Percentiles rank a stretch among this genome's conserved stretches.
phyloP scores from a whole-genome alignment of 1,140 invertebrate genomes.

The Nymphalis io region DNA sequence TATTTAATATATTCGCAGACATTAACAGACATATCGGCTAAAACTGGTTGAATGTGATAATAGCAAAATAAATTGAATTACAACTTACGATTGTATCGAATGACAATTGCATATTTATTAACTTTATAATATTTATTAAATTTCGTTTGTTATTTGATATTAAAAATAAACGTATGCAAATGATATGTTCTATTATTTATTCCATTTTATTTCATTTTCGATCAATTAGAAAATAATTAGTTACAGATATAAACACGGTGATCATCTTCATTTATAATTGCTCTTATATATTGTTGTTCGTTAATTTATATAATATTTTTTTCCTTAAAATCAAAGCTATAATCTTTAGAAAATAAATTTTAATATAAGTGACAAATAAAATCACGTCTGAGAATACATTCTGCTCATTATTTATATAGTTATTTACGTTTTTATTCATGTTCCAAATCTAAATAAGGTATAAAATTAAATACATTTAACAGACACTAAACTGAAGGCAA shows the following conservation, averaged over 20 bases:
- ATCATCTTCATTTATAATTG: too few relatives aligned
- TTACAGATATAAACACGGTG: background rate
- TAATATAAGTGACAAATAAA: too few relatives aligned
- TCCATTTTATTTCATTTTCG: background rate
- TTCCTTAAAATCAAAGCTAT: too few relatives aligned
- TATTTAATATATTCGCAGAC: constrained; percentile 19
- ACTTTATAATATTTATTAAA: constrained; percentile 27
- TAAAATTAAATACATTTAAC: too few relatives aligned
- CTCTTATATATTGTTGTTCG: too few relatives aligned
- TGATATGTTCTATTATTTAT: background rate
- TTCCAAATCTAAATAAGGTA: too few relatives aligned
- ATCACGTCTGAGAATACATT: too few relatives aligned
- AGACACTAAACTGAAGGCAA: too few relatives aligned
- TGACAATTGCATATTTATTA: constrained; percentile 6
- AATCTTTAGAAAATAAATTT: too few relatives aligned
- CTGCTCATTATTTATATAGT: too few relatives aligned
- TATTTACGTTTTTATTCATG: too few relatives aligned
- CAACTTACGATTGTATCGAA: constrained; percentile 17
- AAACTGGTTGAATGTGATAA: constrained; percentile 1
- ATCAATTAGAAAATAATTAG: background rate
- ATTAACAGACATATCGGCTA: background rate
- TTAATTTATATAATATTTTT: too few relatives aligned
- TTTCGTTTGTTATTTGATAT: constrained; percentile 34
- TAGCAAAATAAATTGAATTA: constrained; percentile 20
- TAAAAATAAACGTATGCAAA: constrained; percentile 44